A percentile compares a stretch with the other conserved stretches of the same genome.
Conservation (phyloP, 2,113 vertebrate genomes). For the Callipepla californica region DNA sequence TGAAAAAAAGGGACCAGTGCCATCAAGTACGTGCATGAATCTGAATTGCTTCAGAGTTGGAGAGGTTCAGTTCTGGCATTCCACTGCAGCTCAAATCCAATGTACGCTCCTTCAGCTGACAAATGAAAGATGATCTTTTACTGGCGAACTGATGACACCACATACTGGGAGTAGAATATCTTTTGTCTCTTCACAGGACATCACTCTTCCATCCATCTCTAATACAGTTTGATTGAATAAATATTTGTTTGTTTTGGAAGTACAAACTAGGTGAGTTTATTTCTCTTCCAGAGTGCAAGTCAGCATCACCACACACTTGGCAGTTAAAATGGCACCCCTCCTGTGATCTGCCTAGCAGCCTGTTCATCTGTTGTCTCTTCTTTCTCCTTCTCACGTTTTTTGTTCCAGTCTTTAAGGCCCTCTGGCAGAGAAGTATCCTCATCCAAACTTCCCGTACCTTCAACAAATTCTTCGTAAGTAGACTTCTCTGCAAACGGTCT, state of each 20-base stretch:
- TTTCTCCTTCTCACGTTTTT: slow-evolving; percentile 83
- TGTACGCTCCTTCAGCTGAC: neutral
- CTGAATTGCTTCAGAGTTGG: neutral
- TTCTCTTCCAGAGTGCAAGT: slow-evolving; percentile 45
- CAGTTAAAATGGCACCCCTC: slow-evolving; percentile 84
- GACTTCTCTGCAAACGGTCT: slow-evolving; percentile 95
- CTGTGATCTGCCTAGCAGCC: slow-evolving; percentile 83
- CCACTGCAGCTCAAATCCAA: slow-evolving; percentile 43
- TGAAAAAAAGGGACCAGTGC: neutral
- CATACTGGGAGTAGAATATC: neutral
- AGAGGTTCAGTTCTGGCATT: neutral
- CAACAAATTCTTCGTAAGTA: slow-evolving; percentile 96
- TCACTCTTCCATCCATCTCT: slow-evolving; percentile 15
- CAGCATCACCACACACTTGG: neutral
- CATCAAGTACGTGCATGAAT: slow-evolving; percentile 18
- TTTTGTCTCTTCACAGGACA: neutral
- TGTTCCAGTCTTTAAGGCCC: slow-evolving; percentile 98
- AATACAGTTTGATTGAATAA: slow-evolving; percentile 57
- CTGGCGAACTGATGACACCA: slow-evolving; percentile 5
- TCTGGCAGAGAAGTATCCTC: slow-evolving; percentile 94
- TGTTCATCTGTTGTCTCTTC: slow-evolving; percentile 85
- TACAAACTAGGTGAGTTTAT: slow-evolving; percentile 24
- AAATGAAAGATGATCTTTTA: neutral
- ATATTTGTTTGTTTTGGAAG: slow-evolving; percentile 23
- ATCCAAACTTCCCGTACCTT: slow-evolving; percentile 93